These are phyloP conservation scores for Sarcoramphus papa DNA, from an alignment of 2,797 vertebrate species.

Conservation along the genomic window DNA sequence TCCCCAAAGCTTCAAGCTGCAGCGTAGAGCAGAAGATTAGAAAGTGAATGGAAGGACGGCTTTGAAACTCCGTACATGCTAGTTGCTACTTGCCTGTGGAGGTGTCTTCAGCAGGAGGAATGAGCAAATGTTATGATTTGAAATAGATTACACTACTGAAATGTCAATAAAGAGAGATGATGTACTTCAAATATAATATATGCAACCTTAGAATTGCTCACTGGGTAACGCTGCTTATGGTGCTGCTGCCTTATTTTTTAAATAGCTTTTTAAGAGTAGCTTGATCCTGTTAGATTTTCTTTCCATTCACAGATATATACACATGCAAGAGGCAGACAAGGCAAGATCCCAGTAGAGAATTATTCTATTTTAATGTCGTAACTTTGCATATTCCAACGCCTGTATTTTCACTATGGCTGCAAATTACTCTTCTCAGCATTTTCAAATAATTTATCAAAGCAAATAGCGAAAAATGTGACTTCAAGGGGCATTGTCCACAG, in stretches of 20 bases:
- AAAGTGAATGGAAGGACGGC: not conserved
- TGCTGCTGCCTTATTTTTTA: not conserved
- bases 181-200: not conserved
- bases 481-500: not conserved
- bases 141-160: not conserved
- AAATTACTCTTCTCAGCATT: constrained; percentile 27
- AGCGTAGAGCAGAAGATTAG: not conserved
- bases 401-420: constrained; percentile 19
- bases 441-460: constrained; percentile 38
- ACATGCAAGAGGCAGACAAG: not conserved
- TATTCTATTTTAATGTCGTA: not conserved
- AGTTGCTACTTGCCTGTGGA: not conserved
- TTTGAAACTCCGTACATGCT: not conserved
- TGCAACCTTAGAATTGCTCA: not conserved
- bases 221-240: not conserved
- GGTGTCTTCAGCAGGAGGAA: not conserved
- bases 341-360: not conserved
- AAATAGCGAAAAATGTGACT: constrained; percentile 4
- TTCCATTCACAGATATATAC: not conserved
- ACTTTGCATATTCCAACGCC: constrained; percentile 7
- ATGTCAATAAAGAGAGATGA: not conserved
- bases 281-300: not conserved
- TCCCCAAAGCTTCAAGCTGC: not conserved
- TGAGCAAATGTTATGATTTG: not conserved
- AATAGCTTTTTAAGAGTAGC: not conserved